Percentiles rank a stretch among this genome's conserved stretches.
Conservation (phyloP, 2,888 invertebrate genomes). For the Pherbina coryleti region DNA sequence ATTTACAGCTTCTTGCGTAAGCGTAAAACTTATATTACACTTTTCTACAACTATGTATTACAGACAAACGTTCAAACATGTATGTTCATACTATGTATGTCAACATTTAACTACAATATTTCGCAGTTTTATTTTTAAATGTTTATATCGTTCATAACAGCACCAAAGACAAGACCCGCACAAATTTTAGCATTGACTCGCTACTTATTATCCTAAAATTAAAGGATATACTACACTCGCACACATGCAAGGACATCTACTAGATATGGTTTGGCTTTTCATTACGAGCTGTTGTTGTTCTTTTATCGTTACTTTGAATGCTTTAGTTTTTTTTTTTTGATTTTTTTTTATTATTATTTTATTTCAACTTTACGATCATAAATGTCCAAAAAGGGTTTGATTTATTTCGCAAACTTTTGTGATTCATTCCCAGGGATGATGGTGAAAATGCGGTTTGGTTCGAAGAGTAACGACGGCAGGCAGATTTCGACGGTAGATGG, state of each 20-base stretch:
- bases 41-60: conserved; percentile 27
- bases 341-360: conserved; percentile 59
- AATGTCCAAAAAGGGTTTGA: conserved; percentile 69
- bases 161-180: background rate
- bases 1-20: conserved; percentile 59
- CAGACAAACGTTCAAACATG: background rate
- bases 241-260: background rate
- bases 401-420: conserved; percentile 66
- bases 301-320: conserved; percentile 33
- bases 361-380: conserved; percentile 69
- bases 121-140: conserved; percentile 1
- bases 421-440: conserved; percentile 51
- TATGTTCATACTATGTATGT: background rate
- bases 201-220: conserved; percentile 16
- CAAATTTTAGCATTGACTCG: background rate
- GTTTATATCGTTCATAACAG: background rate
- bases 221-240: conserved; percentile 13
- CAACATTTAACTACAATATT: background rate
- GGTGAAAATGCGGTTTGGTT: conserved; percentile 50
- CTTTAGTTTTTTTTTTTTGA: conserved; percentile 44
- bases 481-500: conserved; percentile 49
- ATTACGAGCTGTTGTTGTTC: conserved; percentile 49
- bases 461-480: conserved; percentile 46
- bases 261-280: background rate
- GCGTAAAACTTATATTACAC: conserved; percentile 50